A percentile compares a stretch with the other conserved stretches of the same genome.
Conservation (phyloP, 1,140 invertebrate species). For the Lethrus apterus region DNA sequence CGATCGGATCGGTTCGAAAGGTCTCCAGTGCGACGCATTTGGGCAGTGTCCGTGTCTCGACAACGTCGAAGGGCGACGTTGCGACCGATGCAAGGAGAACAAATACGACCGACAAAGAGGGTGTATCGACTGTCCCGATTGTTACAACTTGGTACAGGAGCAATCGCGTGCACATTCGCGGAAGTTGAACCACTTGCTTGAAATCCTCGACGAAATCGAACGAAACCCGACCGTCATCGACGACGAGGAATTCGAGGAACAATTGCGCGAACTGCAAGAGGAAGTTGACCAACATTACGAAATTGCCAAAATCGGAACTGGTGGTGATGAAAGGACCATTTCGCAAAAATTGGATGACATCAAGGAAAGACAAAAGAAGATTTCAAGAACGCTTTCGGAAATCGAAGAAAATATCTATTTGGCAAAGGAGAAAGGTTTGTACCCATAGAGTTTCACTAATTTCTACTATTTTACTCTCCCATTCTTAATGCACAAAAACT, state of each 20-base stretch:
- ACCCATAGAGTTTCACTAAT: slow-evolving; percentile 2
- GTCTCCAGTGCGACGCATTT: slow-evolving; percentile 70
- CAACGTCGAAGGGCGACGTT: slow-evolving; percentile 85
- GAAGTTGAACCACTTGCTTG: slow-evolving; percentile 54
- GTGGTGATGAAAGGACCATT: slow-evolving; percentile 47
- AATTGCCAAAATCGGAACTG: slow-evolving; percentile 30
- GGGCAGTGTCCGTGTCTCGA: slow-evolving; percentile 87
- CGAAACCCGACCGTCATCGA: slow-evolving; percentile 56
- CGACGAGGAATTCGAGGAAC: slow-evolving; percentile 59
- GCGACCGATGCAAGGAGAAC: slow-evolving; percentile 90
- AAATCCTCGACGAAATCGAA: slow-evolving; percentile 37
- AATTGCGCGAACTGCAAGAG: slow-evolving; percentile 64
- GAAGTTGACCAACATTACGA: slow-evolving; percentile 51
- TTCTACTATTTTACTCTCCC: too few species aligned
- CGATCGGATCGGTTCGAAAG: slow-evolving; percentile 77
- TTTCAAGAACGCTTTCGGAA: slow-evolving; percentile 38
- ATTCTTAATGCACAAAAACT: slow-evolving; percentile 14
- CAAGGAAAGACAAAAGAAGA: slow-evolving; percentile 48
- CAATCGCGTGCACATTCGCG: slow-evolving; percentile 72
- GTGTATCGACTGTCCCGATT: slow-evolving; percentile 84
- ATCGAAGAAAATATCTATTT: slow-evolving; percentile 33
- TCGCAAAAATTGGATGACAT: slow-evolving; percentile 53
- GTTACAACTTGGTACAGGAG: slow-evolving; percentile 89
- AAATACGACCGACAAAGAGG: slow-evolving; percentile 78
- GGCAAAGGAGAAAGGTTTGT: slow-evolving; percentile 26